Evolutionary conservation across 2,888 invertebrate genomes (phyloP).

Genomic region (Ellobium chinense): DNA sequence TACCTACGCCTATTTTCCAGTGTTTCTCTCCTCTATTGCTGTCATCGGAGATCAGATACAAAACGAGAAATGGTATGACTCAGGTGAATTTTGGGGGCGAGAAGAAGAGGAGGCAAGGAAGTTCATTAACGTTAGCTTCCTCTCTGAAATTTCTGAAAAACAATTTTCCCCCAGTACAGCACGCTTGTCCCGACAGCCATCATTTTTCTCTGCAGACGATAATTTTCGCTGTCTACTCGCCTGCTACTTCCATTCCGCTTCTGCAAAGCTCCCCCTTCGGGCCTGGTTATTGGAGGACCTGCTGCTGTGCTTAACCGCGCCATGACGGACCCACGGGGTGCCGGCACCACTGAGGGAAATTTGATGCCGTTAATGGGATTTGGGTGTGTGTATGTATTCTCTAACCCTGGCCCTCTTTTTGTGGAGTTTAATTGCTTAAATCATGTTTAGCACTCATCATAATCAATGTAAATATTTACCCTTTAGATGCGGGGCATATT

Average conservation of each 20-base stretch:
- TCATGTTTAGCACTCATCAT: not conserved
- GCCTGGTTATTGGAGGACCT: constrained; percentile 2
- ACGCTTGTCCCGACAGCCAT: not conserved
- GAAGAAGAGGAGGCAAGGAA: no score
- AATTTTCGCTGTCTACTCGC: not conserved
- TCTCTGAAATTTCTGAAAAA: no score
- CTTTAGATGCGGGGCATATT: not conserved
- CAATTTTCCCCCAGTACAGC: no score
- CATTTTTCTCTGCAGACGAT: not conserved
- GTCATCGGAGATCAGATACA: no score
- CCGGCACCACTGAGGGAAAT: constrained; percentile 24
- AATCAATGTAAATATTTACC: constrained; percentile 1
- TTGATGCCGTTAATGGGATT: constrained; percentile 12
- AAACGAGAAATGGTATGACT: no score
- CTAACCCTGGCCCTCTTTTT: not conserved
- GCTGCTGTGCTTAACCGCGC: not conserved
- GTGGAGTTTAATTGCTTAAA: constrained; percentile 16
- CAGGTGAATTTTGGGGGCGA: no score
- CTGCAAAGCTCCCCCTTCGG: not conserved
- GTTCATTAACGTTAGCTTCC: no score
- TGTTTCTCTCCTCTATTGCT: no score
- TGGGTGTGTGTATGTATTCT: not conserved
- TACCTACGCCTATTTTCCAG: no score
- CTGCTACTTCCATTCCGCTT: not conserved
- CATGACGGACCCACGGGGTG: constrained; percentile 23